Evolutionary conservation across 2,888 invertebrate genomes (phyloP).

Genomic region (Cephus sareptanus): DNA sequence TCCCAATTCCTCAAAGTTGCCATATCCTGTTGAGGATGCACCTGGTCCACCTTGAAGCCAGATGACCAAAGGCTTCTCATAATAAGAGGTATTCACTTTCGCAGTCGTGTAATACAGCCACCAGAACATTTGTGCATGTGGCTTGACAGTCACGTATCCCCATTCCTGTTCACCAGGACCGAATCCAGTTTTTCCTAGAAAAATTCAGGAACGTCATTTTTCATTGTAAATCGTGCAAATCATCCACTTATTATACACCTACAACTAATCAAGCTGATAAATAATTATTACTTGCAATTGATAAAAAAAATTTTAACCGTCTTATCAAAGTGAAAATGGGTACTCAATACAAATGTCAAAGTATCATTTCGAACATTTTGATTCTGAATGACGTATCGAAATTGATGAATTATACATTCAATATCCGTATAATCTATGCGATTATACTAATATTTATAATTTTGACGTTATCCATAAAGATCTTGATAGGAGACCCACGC

Average conservation of each 20-base stretch:
- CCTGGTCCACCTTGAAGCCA: slow-evolving; percentile 93
- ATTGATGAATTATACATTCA: background rate
- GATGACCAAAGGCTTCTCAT: slow-evolving; percentile 80
- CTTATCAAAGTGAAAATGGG: background rate
- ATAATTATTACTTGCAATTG: background rate
- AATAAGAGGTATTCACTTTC: slow-evolving; percentile 68
- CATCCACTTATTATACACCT: background rate
- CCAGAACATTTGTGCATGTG: slow-evolving; percentile 86
- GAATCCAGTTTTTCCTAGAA: slow-evolving; percentile 59
- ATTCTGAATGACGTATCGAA: background rate
- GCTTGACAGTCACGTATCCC: slow-evolving; percentile 79
- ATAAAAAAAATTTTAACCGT: background rate
- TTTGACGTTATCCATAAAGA: background rate
- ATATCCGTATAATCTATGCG: background rate
- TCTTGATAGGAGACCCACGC: background rate
- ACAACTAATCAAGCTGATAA: background rate
- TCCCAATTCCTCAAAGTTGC: slow-evolving; percentile 89
- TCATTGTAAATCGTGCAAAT: background rate
- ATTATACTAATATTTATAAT: background rate
- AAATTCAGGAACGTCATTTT: background rate
- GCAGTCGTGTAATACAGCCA: slow-evolving; percentile 86
- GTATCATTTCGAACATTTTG: background rate
- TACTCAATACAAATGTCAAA: background rate
- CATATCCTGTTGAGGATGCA: slow-evolving; percentile 82
- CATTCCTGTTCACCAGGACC: slow-evolving; percentile 78